Evolutionary conservation across 2,888 invertebrate species (phyloP).

Genomic region (Catocala fraxini): DNA sequence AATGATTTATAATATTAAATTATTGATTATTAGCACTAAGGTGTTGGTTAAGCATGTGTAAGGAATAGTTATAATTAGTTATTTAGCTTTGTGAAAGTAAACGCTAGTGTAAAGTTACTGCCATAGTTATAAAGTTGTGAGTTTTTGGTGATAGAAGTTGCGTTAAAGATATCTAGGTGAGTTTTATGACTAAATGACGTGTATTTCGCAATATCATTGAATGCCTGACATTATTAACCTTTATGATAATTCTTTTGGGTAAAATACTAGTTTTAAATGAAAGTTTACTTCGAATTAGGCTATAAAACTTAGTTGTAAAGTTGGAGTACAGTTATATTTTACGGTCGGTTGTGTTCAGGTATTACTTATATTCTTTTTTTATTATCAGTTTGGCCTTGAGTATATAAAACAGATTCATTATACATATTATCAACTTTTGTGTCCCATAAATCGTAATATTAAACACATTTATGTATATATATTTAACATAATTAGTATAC

Average conservation of each 20-base stretch:
- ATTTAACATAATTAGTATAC: no score
- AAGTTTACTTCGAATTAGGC: constrained; percentile 3
- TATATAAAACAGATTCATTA: not conserved
- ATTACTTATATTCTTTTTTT: constrained; percentile 1
- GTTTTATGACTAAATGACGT: constrained; percentile 78
- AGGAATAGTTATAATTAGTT: constrained; percentile 30
- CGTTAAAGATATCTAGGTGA: constrained; percentile 60
- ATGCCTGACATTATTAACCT: constrained; percentile 28
- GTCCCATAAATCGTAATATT: no score
- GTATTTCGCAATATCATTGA: constrained; percentile 58
- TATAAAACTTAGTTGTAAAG: constrained; percentile 18
- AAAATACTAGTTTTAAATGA: not conserved
- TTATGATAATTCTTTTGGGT: constrained; percentile 9
- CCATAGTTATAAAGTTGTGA: constrained; percentile 55
- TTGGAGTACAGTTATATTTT: not conserved
- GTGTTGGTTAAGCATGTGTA: constrained; percentile 48
- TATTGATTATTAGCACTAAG: constrained; percentile 73
- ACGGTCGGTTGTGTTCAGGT: not conserved
- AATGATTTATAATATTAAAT: constrained; percentile 59
- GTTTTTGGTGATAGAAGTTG: constrained; percentile 54
- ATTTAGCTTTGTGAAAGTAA: constrained; percentile 18
- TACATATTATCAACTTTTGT: no score
- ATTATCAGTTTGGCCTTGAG: constrained; percentile 9
- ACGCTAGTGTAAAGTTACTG: constrained; percentile 34
- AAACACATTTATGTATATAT: no score